Base-by-base conservation (phyloP, 2,888 invertebrate genomes). In the Chrysotoxum bicinctum region DNA sequence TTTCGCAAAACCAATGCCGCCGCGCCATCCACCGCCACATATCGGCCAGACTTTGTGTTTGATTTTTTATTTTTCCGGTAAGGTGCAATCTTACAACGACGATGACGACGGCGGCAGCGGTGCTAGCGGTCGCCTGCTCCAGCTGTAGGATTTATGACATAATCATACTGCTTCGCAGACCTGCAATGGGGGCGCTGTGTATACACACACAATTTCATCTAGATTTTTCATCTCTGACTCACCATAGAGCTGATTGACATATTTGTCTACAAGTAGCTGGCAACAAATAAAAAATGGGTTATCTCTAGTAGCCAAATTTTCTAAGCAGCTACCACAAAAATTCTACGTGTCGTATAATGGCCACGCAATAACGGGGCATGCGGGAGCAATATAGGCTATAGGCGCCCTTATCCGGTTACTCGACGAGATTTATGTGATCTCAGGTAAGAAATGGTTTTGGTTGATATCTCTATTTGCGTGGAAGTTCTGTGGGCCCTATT, bases 261-360 rank as follows among this genome's bases (percentile, higher is more conserved):
- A 83, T 83, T 69, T 60, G 77, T 78, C 83, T 78, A 74, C 78
- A 78, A 78, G 82, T 78, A 82, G 82, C 73, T 62, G 62, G 23
- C 66, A 48, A 45, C 66, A 66, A 66, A 66, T 69, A 56, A 74
- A 50, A 69, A 73, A 56, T 83, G 73, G 74, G 83, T 78, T 83
- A 78, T 83, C 82, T 68, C 54, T 78, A 69, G 83, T 56, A 83
- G 73, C 69, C 82, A 78, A 83, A 78, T 83, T 83, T 66, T 78
- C 73, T 40, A 68, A 35, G 66, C 50, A 69, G 83, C 83, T 78
- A 74, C 83, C 78, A 83, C 56, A 72, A 35, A n/a, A 43, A 14
- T 14, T 19, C 30, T 30, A 12, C 23, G 26, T 21, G 16, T 23
- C 7, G 43, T 43, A 21, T 50, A 23, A 23, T 50, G 48, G 3